Evolutionary conservation across 1,140 invertebrate species (phyloP), one percentile per base, ranked within the genome.

Genomic region (Sminthurinus signatus): DNA sequence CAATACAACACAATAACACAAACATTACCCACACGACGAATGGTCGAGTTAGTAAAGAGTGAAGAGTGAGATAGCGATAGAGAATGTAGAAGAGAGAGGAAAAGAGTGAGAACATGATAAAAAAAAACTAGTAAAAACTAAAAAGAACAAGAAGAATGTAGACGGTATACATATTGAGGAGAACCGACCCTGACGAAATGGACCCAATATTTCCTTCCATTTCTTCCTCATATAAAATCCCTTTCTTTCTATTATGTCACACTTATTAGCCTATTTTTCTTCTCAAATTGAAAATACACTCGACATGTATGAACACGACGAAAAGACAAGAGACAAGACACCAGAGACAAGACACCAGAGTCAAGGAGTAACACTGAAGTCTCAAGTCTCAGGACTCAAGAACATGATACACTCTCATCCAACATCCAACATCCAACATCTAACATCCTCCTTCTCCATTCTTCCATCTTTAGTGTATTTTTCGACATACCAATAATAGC

Each of bases 1-100:
- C 66, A 71, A 64, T 65, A 68, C 70, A 71, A 71, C 64, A 71
- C 66, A 68, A 71, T 68, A 71, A 68, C 70, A 70, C 36, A 65
- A 48, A 58, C 65, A 70, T 65, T 70, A 68, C 56, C 63, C 63
- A 65, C 64, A 68, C 62, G 55, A 43, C 50, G 60, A 58, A 42
- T 56, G 54, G 54, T 36, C 29, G 36, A 56, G 54, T 56, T 56
- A 56, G 54, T 56, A 48, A n/a, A 48, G 19, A n/a, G 19, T 12
- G 44, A 25, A 48, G n/a, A 25, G 44, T 4, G n/a, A 19, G 8
- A n/a, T 5, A n/a, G 5, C 10, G 5, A n/a, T 21, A 4, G 44
- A 48, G 5, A 48, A 48, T 25, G 44, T 21, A 5, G 44, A 48
- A 5, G 44, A 48, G 17, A n/a, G n/a, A 8, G 12, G 36, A 4